A percentile compares a stretch with the other conserved stretches of the same genome.
Evolutionary conservation across 2,888 invertebrate genomes (phyloP).

Genomic region (Cenopis cana): DNA sequence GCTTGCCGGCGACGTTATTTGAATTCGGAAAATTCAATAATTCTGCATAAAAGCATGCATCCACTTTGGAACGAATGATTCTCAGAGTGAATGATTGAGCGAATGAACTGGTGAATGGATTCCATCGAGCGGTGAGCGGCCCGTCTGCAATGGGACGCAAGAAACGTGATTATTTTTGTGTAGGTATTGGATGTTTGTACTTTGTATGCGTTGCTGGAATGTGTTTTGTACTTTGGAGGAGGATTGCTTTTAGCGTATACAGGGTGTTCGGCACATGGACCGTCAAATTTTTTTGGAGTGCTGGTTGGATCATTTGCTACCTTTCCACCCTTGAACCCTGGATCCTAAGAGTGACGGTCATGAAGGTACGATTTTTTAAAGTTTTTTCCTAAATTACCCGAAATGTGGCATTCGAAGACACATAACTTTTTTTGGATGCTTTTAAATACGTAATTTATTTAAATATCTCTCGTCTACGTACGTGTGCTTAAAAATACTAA

Average conservation of each 20-base stretch:
- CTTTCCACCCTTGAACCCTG: too few relatives aligned
- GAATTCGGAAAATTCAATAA: slow-evolving; percentile 72
- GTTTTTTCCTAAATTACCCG: too few relatives aligned
- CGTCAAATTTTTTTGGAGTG: too few relatives aligned
- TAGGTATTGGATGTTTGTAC: slow-evolving; percentile 57
- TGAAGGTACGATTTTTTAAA: too few relatives aligned
- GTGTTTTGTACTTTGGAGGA: slow-evolving; percentile 53
- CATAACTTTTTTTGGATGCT: too few relatives aligned
- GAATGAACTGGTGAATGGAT: slow-evolving; percentile 68
- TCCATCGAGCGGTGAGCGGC: slow-evolving; percentile 60
- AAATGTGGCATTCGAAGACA: too few relatives aligned
- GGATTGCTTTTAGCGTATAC: slow-evolving; percentile 16
- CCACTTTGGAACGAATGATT: slow-evolving; percentile 56
- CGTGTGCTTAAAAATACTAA: too few relatives aligned
- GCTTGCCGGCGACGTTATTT: slow-evolving; percentile 60
- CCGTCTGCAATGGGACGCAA: slow-evolving; percentile 56
- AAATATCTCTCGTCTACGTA: too few relatives aligned
- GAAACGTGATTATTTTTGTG: slow-evolving; percentile 68
- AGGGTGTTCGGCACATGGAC: background rate
- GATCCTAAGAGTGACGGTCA: too few relatives aligned
- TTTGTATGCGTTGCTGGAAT: slow-evolving; percentile 54
- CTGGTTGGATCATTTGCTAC: too few relatives aligned
- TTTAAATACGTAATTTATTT: too few relatives aligned
- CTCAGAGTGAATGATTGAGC: slow-evolving; percentile 67
- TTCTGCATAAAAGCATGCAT: slow-evolving; percentile 74